Evolutionary conservation across 2,888 invertebrate genomes (phyloP), one percentile per base, ranked within the genome.

Genomic region (Acleris literana): DNA sequence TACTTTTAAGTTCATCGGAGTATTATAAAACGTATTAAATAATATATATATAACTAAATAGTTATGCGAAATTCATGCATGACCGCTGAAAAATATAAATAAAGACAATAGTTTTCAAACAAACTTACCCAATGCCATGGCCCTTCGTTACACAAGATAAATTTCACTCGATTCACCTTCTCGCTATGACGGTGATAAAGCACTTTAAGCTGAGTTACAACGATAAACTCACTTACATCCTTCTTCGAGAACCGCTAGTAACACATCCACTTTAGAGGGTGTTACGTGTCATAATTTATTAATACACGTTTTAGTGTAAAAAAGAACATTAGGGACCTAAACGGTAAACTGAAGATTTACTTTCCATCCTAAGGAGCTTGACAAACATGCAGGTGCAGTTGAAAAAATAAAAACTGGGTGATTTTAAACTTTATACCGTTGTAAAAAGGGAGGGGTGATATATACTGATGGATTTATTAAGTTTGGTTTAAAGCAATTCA

Each of bases 291-390:
- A 65, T 65, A 65, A 65, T 61, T 65, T 65, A 65, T 65, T 60
- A 55, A 65, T 56, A 55, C 64, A 46, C 53, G 58, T 53, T 51
- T 48, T 48, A 20, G 43, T 46, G 39, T 22, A 65, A 65, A 64
- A 65, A 65, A 60, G 64, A 52, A 65, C 65, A 65, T 65, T 65
- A 65, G 55, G 55, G 60, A 49, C 65, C 51, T 56, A 65, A 65
- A 65, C 65, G 65, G 65, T 61, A 65, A 64, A 65, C 65, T 56
- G 55, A 51, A 65, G 65, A 65, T 65, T 65, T 65, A 65, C 55
- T 51, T 51, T 52, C 44, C 33, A 22, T 20, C 18, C 44, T 17
- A 57, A 20, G 44, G n/a, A 46, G 43, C 22, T 13, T 22, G n/a
- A 9, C 48, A 20, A 56, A 51, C 3, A 49, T 33, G 9, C 3